These are phyloP conservation scores for Onthophagus taurus DNA, from an alignment of 1,140 invertebrate species.

Conservation along the genomic window DNA sequence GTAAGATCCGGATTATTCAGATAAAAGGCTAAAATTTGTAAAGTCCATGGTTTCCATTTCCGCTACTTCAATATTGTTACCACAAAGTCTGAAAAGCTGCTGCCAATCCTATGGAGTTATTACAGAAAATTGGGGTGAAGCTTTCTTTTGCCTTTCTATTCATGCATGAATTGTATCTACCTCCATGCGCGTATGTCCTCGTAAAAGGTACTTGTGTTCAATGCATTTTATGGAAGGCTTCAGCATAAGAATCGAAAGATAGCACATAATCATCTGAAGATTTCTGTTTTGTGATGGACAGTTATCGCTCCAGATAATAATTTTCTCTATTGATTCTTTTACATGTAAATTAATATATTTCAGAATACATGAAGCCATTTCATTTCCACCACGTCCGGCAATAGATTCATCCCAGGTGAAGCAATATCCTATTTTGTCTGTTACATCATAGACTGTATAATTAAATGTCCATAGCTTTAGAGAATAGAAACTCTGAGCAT, in stretches of 20 bases:
- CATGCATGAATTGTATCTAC: conserved; percentile 17
- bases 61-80: conserved; percentile 11
- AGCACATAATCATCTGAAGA: no score
- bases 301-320: conserved; percentile 10
- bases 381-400: conserved; percentile 10
- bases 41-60: conserved; percentile 14
- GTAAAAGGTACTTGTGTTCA: conserved; percentile 18
- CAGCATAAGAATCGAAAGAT: conserved; percentile 15
- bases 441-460: conserved; percentile 14
- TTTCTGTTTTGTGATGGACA: no score
- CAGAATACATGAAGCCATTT: conserved; percentile 11
- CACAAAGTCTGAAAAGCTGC: conserved; percentile 15
- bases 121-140: conserved; percentile 13
- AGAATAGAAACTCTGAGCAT: conserved; percentile 14
- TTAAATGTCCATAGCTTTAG: conserved; percentile 14
- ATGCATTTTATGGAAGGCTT: conserved; percentile 17
- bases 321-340: conserved; percentile 8
- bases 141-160: conserved; percentile 21
- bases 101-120: conserved; percentile 18
- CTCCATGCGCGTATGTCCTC: conserved; percentile 15
- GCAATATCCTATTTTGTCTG: conserved; percentile 14
- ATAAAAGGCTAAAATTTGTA: conserved; percentile 14
- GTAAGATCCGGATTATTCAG: conserved; percentile 11
- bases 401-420: conserved; percentile 14
- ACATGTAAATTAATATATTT: conserved; percentile 16